Conservation (phyloP, 1,140 invertebrate species). For the Ceratosolen fusciceps region DNA sequence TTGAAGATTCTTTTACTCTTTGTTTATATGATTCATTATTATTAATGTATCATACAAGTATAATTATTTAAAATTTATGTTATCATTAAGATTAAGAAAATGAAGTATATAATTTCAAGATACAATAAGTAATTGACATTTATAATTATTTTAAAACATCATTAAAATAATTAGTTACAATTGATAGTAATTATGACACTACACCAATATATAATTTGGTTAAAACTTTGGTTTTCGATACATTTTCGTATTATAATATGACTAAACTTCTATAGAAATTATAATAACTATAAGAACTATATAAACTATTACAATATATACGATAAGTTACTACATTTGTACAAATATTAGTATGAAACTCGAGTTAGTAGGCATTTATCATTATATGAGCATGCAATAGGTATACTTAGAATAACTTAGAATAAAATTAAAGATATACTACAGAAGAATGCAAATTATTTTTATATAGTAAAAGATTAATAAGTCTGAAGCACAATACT, state of each 20-base stretch:
- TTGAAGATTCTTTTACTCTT: too few species aligned
- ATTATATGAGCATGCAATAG: conserved; percentile 21
- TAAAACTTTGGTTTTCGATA: neutral
- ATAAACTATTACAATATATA: too few species aligned
- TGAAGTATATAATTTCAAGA: too few species aligned
- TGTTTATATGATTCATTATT: too few species aligned
- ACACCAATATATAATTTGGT: neutral
- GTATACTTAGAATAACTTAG: conserved; percentile 13
- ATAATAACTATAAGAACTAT: conserved; percentile 11
- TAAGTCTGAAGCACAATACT: neutral
- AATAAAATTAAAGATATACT: conserved; percentile 12
- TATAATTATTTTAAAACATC: too few species aligned
- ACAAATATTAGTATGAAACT: conserved; percentile 6
- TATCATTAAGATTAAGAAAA: too few species aligned
- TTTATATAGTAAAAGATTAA: neutral
- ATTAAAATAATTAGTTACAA: too few species aligned
- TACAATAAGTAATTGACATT: too few species aligned
- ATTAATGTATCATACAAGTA: too few species aligned
- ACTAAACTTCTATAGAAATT: conserved; percentile 15
- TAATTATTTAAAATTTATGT: too few species aligned
- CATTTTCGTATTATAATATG: conserved; percentile 9
- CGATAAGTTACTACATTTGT: conserved; percentile 14
- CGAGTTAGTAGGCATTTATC: neutral
- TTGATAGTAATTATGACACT: too few species aligned
- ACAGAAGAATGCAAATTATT: neutral